Percentiles rank a stretch among this genome's conserved stretches.
Conservation (phyloP, 64 coral and sea anemone genomes). For the Pachyseris speciosa region DNA sequence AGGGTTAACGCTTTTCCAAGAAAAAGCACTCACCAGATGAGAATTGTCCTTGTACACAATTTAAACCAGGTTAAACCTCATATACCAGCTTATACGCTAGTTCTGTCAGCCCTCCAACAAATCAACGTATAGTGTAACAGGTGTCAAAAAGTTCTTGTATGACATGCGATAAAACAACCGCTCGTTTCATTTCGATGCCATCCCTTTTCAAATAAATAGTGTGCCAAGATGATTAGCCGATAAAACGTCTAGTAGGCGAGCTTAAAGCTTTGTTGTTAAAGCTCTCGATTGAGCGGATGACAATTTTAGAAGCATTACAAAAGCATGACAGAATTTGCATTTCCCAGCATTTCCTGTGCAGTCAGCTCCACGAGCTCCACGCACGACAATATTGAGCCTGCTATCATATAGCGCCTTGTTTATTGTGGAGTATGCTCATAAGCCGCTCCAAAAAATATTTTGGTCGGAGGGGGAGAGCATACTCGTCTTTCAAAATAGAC, state of each 20-base stretch:
- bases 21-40: conserved; percentile 3
- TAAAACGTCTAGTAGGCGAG: not conserved
- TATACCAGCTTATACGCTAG: no score
- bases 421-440: not conserved
- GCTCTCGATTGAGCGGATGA: not conserved
- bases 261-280: not conserved
- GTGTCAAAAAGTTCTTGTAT: no score
- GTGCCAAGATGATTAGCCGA: no score
- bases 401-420: not conserved
- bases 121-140: no score
- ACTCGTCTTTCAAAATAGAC: not conserved
- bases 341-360: no score
- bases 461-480: not conserved
- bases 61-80: no score
- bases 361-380: not conserved
- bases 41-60: not conserved
- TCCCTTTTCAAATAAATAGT: no score
- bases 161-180: no score
- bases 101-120: no score
- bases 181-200: no score
- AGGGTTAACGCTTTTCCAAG: no score
- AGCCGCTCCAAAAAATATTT: not conserved
- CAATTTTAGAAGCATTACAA: conserved; percentile 37
- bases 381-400: not conserved
- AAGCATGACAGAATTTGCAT: not conserved